Evolutionary conservation across 2,888 invertebrate genomes (phyloP).

Genomic region (Prosapia bicincta): DNA sequence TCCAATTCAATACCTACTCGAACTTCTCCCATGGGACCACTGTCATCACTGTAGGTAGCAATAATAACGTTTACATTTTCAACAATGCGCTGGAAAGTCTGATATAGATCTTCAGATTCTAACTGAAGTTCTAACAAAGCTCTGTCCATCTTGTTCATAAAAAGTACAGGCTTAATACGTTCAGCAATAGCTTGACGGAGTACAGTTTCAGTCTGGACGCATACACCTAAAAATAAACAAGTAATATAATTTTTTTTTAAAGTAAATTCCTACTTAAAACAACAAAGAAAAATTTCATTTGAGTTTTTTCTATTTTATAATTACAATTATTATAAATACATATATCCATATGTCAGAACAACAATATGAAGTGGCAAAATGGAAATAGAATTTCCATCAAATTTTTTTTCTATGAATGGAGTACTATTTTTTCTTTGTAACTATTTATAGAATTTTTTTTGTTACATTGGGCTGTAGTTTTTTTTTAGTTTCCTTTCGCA

Average conservation of each 20-base stretch:
- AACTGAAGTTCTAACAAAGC: conserved; percentile 96
- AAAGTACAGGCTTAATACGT: conserved; percentile 98
- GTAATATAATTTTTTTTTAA: conserved; percentile 4
- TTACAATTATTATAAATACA: no score
- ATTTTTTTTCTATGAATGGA: no score
- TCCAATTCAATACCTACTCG: conserved; percentile 58
- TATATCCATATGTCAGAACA: no score
- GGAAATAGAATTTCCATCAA: no score
- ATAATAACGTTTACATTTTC: conserved; percentile 99
- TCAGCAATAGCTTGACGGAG: conserved; percentile 99
- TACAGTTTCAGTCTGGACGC: conserved; percentile 99
- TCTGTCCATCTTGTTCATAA: conserved; percentile 99
- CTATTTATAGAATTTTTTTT: no score
- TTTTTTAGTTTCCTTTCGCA: no score
- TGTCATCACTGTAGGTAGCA: conserved; percentile 96
- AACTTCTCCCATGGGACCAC: conserved; percentile 99
- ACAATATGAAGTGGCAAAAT: no score
- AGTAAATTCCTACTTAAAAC: no score
- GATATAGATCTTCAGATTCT: conserved; percentile 95
- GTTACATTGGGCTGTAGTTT: no score
- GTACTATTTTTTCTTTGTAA: no score
- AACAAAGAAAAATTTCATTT: no score
- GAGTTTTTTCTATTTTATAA: no score
- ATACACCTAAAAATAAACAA: conserved; percentile 74
- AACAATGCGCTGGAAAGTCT: conserved; percentile 99